These are phyloP conservation scores for Spatula versicolor DNA, from an alignment of 2,797 vertebrate genomes.

Conservation along the genomic window DNA sequence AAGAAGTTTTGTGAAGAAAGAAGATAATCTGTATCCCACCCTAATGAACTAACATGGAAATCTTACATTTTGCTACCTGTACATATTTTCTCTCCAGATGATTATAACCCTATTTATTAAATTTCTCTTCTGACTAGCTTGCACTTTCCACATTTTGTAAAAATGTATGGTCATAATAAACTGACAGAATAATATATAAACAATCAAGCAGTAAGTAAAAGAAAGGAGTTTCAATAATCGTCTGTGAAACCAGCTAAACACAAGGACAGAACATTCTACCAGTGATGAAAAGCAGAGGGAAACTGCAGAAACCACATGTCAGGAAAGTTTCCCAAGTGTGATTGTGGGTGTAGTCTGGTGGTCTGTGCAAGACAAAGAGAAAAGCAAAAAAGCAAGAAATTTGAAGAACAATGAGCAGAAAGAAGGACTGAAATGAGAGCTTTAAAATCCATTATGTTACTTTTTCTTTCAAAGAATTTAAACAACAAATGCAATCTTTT, in stretches of 20 bases:
- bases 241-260: constrained; percentile 39
- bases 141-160: constrained; percentile 1
- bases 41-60: neutral
- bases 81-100: neutral
- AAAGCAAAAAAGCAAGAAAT: constrained; percentile 59
- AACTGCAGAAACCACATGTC: constrained; percentile 70
- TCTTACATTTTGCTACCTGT: neutral
- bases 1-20: neutral
- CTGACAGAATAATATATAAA: constrained; percentile 35
- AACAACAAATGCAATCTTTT: neutral
- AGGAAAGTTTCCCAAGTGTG: constrained; percentile 65
- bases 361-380: constrained; percentile 50
- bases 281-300: constrained; percentile 62
- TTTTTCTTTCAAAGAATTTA: neutral
- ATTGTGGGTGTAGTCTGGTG: constrained; percentile 60
- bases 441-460: neutral
- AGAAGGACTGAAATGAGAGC: neutral
- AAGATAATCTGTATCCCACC: neutral
- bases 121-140: neutral
- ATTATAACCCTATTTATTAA: neutral
- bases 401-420: constrained; percentile 40
- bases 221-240: constrained; percentile 42
- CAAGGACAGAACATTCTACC: constrained; percentile 39
- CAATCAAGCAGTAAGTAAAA: constrained; percentile 52
- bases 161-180: neutral